These are phyloP conservation scores for Sturmia bella DNA, from an alignment of 2,888 invertebrate genomes.

Conservation along the genomic window DNA sequence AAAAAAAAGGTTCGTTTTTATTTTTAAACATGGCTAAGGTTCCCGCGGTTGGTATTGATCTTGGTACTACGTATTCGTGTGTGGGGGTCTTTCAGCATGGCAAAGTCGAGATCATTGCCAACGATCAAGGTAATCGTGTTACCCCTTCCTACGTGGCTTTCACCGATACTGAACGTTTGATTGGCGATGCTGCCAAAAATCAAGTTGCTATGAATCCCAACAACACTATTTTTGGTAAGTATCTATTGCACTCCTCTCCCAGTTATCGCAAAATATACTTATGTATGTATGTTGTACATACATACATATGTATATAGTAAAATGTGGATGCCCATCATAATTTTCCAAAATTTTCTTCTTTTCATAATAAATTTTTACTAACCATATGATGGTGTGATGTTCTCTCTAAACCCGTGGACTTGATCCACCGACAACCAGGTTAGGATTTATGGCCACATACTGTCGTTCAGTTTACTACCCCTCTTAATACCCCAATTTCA, in stretches of 20 bases:
- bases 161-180: constrained; percentile 92
- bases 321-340: too few species aligned
- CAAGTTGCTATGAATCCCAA: constrained; percentile 95
- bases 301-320: too few species aligned
- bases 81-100: constrained; percentile 96
- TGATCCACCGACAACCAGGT: too few species aligned
- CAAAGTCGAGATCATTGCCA: constrained; percentile 92
- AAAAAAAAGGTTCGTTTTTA: constrained; percentile 36
- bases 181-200: constrained; percentile 93
- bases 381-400: too few species aligned
- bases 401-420: too few species aligned
- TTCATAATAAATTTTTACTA: too few species aligned
- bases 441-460: too few species aligned
- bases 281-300: too few species aligned
- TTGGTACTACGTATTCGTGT: constrained; percentile 97
- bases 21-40: constrained; percentile 81
- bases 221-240: constrained; percentile 96
- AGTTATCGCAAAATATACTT: background rate
- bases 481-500: too few species aligned
- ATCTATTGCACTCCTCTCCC: background rate
- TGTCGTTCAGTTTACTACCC: too few species aligned
- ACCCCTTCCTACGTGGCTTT: constrained; percentile 91
- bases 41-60: constrained; percentile 84
- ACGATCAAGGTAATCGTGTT: constrained; percentile 91
- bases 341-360: too few species aligned